A percentile compares a stretch with the other conserved stretches of the same genome.
These are phyloP conservation scores for Falco biarmicus DNA, from an alignment of 2,797 vertebrate species.

Conservation along the genomic window DNA sequence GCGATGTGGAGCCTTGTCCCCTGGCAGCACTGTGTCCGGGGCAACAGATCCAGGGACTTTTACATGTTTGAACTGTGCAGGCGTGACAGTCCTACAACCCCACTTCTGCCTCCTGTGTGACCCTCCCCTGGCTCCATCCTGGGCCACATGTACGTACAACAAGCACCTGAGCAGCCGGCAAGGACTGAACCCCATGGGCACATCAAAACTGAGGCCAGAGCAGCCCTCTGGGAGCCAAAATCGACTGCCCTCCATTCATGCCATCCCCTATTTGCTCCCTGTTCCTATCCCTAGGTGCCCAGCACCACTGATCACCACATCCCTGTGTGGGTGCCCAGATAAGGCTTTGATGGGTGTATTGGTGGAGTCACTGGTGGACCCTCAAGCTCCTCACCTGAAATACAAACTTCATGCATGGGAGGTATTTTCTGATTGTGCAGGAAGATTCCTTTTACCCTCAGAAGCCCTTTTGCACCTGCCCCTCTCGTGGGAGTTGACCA, in stretches of 20 bases:
- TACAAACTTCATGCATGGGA: not conserved
- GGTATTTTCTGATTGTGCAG: not conserved
- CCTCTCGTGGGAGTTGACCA: not conserved
- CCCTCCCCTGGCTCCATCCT: not conserved
- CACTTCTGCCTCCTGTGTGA: not conserved
- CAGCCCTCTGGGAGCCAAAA: not conserved
- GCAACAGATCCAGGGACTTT: not conserved
- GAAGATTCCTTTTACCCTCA: not conserved
- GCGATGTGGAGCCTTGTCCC: not conserved
- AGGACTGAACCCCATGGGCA: rapidly evolving
- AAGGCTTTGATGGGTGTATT: rapidly evolving
- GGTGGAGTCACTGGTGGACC: not conserved
- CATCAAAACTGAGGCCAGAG: not conserved
- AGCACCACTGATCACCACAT: not conserved
- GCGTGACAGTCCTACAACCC: rapidly evolving
- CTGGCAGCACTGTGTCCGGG: not conserved
- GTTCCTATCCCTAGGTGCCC: not conserved
- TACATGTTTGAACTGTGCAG: not conserved
- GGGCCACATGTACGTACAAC: rapidly evolving
- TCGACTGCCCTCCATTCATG: not conserved
- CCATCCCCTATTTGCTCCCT: not conserved
- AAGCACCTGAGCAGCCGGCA: not conserved
- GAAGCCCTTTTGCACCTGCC: not conserved
- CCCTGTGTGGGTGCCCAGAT: not conserved
- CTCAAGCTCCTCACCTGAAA: not conserved